These are phyloP conservation scores for Podarcis siculus DNA, from an alignment of 2,797 vertebrate genomes.

Conservation along the genomic window DNA sequence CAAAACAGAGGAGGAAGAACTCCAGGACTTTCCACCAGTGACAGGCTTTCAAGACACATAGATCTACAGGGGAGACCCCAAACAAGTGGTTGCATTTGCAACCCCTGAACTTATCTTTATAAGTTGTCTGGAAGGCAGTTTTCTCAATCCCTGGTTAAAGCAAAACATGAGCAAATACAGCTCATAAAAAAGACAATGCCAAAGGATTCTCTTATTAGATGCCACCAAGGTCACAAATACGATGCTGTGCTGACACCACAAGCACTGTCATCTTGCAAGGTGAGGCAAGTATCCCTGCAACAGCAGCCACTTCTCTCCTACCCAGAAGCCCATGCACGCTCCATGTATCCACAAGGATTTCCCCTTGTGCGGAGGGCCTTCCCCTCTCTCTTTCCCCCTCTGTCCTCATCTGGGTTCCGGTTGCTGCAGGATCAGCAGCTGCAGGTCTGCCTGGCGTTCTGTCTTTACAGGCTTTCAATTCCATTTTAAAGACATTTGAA, in stretches of 20 bases:
- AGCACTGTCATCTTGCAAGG: background rate
- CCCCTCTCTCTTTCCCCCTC: no score
- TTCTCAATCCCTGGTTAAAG: background rate
- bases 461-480: no score
- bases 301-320: background rate
- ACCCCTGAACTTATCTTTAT: background rate
- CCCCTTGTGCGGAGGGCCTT: no score
- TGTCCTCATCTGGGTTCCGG: no score
- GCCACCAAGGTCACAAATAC: background rate
- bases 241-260: background rate
- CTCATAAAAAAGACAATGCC: background rate
- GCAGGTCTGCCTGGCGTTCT: no score
- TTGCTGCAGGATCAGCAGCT: no score
- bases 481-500: no score
- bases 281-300: background rate
- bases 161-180: background rate
- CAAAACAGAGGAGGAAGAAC: background rate
- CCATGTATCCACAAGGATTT: no score
- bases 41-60: background rate
- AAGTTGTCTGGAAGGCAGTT: background rate
- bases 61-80: background rate
- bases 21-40: background rate
- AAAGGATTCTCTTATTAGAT: background rate
- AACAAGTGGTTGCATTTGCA: background rate
- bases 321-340: no score